phyloP scores from a whole-genome alignment of 2,888 invertebrate species.

The Drosophila prostipennis region DNA sequence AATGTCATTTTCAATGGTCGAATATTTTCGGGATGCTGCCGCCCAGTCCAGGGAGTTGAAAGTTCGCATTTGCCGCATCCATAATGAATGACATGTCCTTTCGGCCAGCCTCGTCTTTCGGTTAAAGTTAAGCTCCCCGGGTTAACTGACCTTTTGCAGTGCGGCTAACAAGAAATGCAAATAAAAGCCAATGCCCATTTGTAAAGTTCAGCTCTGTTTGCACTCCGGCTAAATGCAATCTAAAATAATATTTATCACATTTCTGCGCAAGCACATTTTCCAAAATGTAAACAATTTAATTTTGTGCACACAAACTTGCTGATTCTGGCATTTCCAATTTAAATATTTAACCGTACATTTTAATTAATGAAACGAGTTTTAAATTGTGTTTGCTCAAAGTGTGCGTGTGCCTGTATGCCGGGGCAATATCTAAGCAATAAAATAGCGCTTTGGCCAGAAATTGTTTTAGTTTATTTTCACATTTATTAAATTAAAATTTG shows the following conservation, averaged over 20 bases:
- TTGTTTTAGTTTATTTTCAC: not conserved
- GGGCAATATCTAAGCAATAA: constrained; percentile 19
- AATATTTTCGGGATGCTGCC: constrained; percentile 40
- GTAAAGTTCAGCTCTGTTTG: constrained; percentile 14
- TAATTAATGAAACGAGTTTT: constrained; percentile 35
- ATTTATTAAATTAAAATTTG: constrained; percentile 6
- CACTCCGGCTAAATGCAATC: constrained; percentile 20
- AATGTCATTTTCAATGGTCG: constrained; percentile 69
- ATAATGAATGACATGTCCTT: constrained; percentile 61
- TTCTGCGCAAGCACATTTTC: not conserved
- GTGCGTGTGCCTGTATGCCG: constrained; percentile 4
- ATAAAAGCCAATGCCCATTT: constrained; percentile 22
- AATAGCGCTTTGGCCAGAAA: constrained; percentile 1
- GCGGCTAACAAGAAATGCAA: constrained; percentile 27
- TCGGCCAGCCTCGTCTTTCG: constrained; percentile 45
- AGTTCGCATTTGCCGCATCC: constrained; percentile 70
- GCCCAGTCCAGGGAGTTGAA: constrained; percentile 41
- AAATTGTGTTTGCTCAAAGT: constrained; percentile 22
- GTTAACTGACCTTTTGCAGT: constrained; percentile 69
- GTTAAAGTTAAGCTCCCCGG: constrained; percentile 56
- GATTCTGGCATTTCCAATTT: constrained; percentile 22
- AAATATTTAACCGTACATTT: constrained; percentile 30
- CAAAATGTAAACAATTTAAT: constrained; percentile 26
- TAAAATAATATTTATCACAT: constrained; percentile 18
- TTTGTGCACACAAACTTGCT: constrained; percentile 12